These are phyloP conservation scores for Drosophila mauritiana DNA, from an alignment of 1,140 invertebrate genomes.

Conservation along the genomic window DNA sequence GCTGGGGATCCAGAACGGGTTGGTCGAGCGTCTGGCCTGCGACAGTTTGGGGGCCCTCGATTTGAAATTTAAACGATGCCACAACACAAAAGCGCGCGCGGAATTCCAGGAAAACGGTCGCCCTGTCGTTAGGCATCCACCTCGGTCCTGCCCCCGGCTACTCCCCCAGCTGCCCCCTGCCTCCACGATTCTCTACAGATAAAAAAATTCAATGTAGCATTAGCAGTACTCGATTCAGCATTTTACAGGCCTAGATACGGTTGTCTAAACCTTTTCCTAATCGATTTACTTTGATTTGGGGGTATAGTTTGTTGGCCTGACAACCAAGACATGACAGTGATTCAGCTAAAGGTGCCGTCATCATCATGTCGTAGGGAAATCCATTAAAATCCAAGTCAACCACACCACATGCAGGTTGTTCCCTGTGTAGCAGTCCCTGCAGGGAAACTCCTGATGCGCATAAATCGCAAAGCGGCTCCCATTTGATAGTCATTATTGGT, in stretches of 20 bases:
- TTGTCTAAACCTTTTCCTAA: too few species aligned
- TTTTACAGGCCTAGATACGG: too few species aligned
- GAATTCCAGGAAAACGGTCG: conserved; percentile 77
- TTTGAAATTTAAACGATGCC: conserved; percentile 80
- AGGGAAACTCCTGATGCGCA: conserved; percentile 60
- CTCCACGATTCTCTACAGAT: not conserved
- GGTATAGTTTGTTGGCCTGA: too few species aligned
- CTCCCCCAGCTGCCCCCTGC: conserved; percentile 1
- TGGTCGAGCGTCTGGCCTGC: conserved; percentile 66
- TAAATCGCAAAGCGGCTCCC: conserved; percentile 77
- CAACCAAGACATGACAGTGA: too few species aligned
- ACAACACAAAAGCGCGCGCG: conserved; percentile 67
- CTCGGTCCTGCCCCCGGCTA: conserved; percentile 8
- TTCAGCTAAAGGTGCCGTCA: too few species aligned
- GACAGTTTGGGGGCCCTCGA: conserved; percentile 72
- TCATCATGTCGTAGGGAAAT: not conserved
- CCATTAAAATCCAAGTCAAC: not conserved
- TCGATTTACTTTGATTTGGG: too few species aligned
- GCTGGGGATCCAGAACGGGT: conserved; percentile 33
- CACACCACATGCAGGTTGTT: not conserved
- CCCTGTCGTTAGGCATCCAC: conserved; percentile 56
- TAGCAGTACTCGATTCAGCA: too few species aligned
- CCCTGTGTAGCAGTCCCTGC: conserved; percentile 2
- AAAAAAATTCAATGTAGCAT: not conserved
- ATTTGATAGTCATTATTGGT: conserved; percentile 80